phyloP scores from a whole-genome alignment of 2,797 vertebrate species.

The Lagocephalus sceleratus region DNA sequence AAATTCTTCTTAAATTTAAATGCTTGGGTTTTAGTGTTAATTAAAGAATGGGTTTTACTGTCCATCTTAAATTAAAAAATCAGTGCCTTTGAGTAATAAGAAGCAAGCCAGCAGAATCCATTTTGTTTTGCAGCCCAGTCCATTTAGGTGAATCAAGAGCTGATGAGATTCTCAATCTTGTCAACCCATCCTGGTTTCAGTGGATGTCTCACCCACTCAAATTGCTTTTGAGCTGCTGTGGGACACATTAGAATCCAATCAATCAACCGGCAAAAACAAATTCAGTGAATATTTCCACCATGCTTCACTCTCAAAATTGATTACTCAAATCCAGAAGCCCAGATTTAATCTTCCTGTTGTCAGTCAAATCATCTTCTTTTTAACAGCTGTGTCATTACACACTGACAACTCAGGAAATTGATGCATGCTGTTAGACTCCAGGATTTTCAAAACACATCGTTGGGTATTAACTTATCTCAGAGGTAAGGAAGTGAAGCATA shows the following conservation, averaged over 20 bases:
- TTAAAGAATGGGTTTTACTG: constrained; percentile 17
- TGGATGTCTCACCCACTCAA: neutral
- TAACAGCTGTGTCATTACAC: neutral
- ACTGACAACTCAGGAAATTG: neutral
- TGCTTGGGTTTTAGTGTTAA: constrained; percentile 22
- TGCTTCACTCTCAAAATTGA: neutral
- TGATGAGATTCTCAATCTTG: constrained; percentile 10
- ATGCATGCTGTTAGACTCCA: neutral
- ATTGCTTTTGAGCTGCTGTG: constrained; percentile 9
- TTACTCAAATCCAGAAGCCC: neutral
- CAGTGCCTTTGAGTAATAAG: constrained; percentile 7
- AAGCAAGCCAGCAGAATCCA: constrained; percentile 8
- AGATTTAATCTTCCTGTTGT: neutral
- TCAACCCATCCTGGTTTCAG: constrained; percentile 4
- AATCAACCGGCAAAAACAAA: constrained; percentile 9
- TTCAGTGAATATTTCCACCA: constrained; percentile 1
- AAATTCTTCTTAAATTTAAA: neutral
- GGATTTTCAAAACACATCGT: neutral
- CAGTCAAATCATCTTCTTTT: neutral
- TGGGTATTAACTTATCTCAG: neutral
- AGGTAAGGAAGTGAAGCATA: too few relatives aligned
- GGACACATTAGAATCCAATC: constrained; percentile 8
- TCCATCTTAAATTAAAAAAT: constrained; percentile 17
- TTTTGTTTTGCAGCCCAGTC: constrained; percentile 9
- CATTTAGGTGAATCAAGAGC: constrained; percentile 3